These are phyloP conservation scores for Hydropotes inermis DNA, from an alignment of 2,113 vertebrate species.

Conservation along the genomic window DNA sequence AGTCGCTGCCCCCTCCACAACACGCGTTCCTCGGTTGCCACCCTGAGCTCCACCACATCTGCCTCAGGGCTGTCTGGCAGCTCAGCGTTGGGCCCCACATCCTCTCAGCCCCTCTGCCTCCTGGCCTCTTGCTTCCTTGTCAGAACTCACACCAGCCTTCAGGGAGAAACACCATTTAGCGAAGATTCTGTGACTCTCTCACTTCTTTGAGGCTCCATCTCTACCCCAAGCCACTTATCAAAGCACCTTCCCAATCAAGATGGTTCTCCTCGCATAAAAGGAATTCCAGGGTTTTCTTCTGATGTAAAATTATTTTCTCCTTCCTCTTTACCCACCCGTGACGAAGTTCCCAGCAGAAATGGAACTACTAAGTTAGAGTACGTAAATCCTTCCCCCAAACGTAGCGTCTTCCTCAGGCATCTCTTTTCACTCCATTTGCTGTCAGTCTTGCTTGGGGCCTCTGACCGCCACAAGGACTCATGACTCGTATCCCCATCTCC, in stretches of 20 bases:
- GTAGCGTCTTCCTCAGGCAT: neutral
- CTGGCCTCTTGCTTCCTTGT: neutral
- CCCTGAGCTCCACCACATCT: neutral
- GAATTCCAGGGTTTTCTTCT: neutral
- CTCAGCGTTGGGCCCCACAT: accelerated
- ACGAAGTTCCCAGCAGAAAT: neutral
- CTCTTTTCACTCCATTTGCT: accelerated
- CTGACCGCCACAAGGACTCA: accelerated
- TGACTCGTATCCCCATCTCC: neutral
- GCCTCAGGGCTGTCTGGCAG: neutral
- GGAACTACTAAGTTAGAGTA: neutral
- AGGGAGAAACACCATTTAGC: neutral
- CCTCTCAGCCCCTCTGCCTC: neutral
- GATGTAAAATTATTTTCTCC: neutral
- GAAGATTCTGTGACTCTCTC: neutral
- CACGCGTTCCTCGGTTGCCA: accelerated
- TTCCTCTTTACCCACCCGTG: neutral
- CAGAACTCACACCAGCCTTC: neutral
- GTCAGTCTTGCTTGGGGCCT: neutral
- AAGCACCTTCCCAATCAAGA: neutral
- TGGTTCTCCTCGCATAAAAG: neutral
- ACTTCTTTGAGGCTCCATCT: neutral
- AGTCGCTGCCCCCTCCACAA: no score
- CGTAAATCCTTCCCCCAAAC: neutral
- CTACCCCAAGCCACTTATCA: neutral